A percentile compares a stretch with the other conserved stretches of the same genome.
Conservation (phyloP, 1,140 invertebrate species). For the Reticulitermes speratus region DNA sequence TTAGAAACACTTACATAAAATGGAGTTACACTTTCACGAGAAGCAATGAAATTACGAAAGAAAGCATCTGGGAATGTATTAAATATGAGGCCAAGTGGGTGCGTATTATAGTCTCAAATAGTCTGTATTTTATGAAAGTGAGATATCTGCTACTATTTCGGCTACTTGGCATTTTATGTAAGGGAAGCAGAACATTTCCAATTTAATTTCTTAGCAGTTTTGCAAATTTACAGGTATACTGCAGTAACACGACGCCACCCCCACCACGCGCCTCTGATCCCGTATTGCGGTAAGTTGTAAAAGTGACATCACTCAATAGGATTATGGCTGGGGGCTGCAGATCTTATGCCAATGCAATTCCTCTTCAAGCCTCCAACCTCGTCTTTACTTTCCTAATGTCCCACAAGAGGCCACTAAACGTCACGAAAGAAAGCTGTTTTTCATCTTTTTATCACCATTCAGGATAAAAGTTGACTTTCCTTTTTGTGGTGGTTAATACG, state of each 20-base stretch:
- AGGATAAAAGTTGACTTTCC: constrained; percentile 7
- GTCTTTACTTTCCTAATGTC: constrained; percentile 13
- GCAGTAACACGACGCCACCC: neutral
- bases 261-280: too few relatives aligned
- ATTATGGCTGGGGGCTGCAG: constrained; percentile 12
- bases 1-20: neutral
- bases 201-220: constrained; percentile 26
- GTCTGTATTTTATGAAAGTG: neutral
- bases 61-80: neutral
- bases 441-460: constrained; percentile 22
- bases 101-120: neutral
- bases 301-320: constrained; percentile 23
- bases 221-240: constrained; percentile 25
- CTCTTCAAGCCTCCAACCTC: neutral
- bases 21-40: neutral
- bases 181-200: constrained; percentile 14
- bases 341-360: constrained; percentile 20
- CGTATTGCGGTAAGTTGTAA: constrained; percentile 12
- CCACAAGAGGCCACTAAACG: constrained; percentile 26
- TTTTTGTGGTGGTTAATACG: neutral
- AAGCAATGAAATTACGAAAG: constrained; percentile 10
- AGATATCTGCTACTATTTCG: neutral
- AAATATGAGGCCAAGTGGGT: neutral
- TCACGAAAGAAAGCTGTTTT: constrained; percentile 15
- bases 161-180: constrained; percentile 13